Evolutionary conservation across 2,797 vertebrate species (phyloP), one percentile per base, ranked within the genome.

Genomic region (Geotrypetes seraphini): DNA sequence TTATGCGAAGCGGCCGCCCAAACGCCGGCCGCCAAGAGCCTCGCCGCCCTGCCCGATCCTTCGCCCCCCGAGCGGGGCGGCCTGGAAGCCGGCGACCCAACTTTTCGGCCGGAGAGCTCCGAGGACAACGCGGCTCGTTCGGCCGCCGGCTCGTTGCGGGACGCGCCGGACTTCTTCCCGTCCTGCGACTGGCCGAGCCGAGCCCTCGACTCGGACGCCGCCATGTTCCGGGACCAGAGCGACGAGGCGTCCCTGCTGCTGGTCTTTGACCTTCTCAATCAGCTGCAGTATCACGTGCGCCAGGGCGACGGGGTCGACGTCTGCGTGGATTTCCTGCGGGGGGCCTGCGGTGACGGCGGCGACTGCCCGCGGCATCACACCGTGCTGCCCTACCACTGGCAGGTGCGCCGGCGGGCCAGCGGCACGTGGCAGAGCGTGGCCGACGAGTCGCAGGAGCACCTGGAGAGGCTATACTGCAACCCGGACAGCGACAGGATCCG

Each of bases 391-490:
- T 98, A 91, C 55, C 90, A 97, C 65, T 99, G 96, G 96, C 96
- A 99, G 61, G 87, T 97, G 75, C 89, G 75, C 67, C 79, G 81
- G 57, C 87, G 72, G 54, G 63, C 80, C 20, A 85, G 70, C 16
- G 86, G 90, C 36, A 69, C 61, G 7, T 99, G 96, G 96, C 92
- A 97, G 55, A 96, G 92, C 46, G 75, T 99, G 47, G 85, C 85
- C 17, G 93, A 93, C 32, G 95, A 98, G 53, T 88, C 95, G 36
- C 96, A 99, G 75, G 96, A 99, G 63, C 95, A 97, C 65, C 82
- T 99, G 84, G 96, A 99, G 71, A 88, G 95, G 64, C 90, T 98
- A 38, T 98, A 92, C 73, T 99, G 95, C 84, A 97, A 96, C 72
- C 96, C 95, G n/a, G 96, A 99, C 79, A 95, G 94, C 18, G 92